Evolutionary conservation across 2,888 invertebrate genomes (phyloP).

Genomic region (Melanotus villosus): DNA sequence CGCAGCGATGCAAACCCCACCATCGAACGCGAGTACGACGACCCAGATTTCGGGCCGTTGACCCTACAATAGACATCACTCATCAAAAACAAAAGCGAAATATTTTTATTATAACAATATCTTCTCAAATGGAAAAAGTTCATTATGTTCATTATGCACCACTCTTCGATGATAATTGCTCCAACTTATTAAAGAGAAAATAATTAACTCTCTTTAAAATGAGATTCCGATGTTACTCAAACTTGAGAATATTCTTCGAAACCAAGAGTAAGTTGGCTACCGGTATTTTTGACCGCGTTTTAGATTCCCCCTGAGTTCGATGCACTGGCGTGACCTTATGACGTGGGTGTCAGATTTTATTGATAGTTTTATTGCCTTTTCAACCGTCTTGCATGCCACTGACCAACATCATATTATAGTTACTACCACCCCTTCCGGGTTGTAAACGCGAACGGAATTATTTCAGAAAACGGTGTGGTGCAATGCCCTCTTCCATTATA

Average conservation of each 20-base stretch:
- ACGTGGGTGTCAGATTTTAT: slow-evolving; percentile 51
- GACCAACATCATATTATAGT: slow-evolving; percentile 7
- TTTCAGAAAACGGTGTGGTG: slow-evolving; percentile 3
- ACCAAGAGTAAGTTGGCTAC: slow-evolving; percentile 50
- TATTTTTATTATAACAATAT: slow-evolving; percentile 36
- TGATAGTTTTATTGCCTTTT: slow-evolving; percentile 5
- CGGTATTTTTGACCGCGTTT: slow-evolving; percentile 52
- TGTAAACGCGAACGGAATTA: slow-evolving; percentile 8
- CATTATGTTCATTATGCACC: too few species aligned
- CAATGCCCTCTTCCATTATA: neutral
- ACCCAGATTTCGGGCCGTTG: slow-evolving; percentile 59
- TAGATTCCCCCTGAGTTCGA: slow-evolving; percentile 52
- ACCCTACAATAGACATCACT: slow-evolving; percentile 53
- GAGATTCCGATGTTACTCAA: neutral
- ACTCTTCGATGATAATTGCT: neutral
- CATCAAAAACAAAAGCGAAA: slow-evolving; percentile 54
- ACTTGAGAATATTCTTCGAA: slow-evolving; percentile 32
- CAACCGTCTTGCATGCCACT: slow-evolving; percentile 28
- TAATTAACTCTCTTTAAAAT: slow-evolving; percentile 14
- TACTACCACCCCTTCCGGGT: slow-evolving; percentile 20
- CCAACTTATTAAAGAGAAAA: slow-evolving; percentile 2
- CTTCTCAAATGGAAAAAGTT: slow-evolving; percentile 4
- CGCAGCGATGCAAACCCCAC: slow-evolving; percentile 57
- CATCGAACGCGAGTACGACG: slow-evolving; percentile 54
- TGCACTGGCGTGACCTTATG: slow-evolving; percentile 56